Percentiles rank a stretch among this genome's conserved stretches.
Conservation (phyloP, 2,888 invertebrate genomes). For the Lamellibrachia columna region DNA sequence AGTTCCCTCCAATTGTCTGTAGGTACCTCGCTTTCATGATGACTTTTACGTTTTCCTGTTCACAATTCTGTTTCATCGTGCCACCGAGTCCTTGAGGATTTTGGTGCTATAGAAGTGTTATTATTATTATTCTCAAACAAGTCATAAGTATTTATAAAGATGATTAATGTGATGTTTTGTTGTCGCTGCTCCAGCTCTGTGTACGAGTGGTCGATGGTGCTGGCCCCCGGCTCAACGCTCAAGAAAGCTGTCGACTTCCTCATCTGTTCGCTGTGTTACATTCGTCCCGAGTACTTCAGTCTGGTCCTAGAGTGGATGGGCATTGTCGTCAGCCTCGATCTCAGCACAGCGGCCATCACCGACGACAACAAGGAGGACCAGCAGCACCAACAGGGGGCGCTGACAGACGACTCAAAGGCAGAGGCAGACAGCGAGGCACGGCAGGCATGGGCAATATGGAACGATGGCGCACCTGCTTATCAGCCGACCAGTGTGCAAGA, state of each 20-base stretch:
- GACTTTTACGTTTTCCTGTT: no score
- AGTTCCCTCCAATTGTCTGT: background rate
- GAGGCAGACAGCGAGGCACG: constrained; percentile 50
- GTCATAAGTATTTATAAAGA: background rate
- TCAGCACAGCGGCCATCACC: constrained; percentile 59
- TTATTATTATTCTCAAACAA: background rate
- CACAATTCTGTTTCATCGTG: no score
- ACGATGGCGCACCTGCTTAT: constrained; percentile 35
- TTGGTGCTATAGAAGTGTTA: no score
- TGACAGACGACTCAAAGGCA: constrained; percentile 56
- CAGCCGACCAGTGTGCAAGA: constrained; percentile 47
- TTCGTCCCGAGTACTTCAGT: constrained; percentile 81
- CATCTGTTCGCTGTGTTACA: constrained; percentile 86
- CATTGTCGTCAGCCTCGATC: constrained; percentile 72
- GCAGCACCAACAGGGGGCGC: constrained; percentile 23
- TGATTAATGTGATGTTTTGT: background rate
- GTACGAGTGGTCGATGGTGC: constrained; percentile 80
- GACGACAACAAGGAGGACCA: constrained; percentile 44
- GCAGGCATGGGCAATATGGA: constrained; percentile 18
- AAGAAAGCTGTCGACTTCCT: constrained; percentile 87
- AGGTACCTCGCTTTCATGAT: no score
- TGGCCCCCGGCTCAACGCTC: constrained; percentile 75
- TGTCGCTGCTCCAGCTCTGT: constrained; percentile 69
- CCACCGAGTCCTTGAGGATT: no score
- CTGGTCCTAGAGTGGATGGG: constrained; percentile 79